Base-by-base conservation (phyloP, 2,797 vertebrate genomes). In the Chromis chromis region DNA sequence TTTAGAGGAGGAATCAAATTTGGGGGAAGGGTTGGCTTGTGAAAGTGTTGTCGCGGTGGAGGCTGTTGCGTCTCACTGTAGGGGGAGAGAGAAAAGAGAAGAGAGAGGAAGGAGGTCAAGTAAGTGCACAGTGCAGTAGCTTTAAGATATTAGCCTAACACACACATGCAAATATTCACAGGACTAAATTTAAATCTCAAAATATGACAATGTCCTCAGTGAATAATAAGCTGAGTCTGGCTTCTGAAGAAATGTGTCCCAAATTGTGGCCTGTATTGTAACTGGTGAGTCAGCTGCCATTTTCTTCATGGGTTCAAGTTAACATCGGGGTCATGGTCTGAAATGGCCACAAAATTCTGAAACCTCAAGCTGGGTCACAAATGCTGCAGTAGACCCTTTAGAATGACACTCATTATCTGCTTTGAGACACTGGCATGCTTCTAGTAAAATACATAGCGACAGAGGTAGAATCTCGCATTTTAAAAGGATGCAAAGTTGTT, bases 21-120 rank as follows among this genome's bases (percentile, higher is more conserved):
- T 59, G 27, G 58, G 65, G 73, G 46, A 70, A 62, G 60, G 75
- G 58, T 72, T 77, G 74, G 62, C 62, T 86, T 70, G 65, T 81
- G 70, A 64, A 83, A 55, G 66, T 62, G 76, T 54, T 59, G 78
- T 83, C 81, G 85, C 79, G 72, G 82, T 63, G 65, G 86, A 85
- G 73, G 79, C 61, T 76, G 82, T 70, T 72, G 79, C 79, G 88
- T 84, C 84, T 92, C 83, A 77, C 92, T 93, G 89, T 76, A 69
- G 74, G 61, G 65, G 70, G 44, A 62, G 25, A 81, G 25, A 82
- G 60, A 89, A 61, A 86, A 74, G 74, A 74, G 76, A 31, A 90
- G 77, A 81, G 65, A 88, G 44, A 86, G 63, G 65, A 89, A 87
- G 55, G 59, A 86, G 82, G 87, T 91, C 83, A 91, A 83, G 72